Percentiles rank a stretch among this genome's conserved stretches.
Conservation (phyloP, 2,888 invertebrate genomes). For the Campaea margaritaria region DNA sequence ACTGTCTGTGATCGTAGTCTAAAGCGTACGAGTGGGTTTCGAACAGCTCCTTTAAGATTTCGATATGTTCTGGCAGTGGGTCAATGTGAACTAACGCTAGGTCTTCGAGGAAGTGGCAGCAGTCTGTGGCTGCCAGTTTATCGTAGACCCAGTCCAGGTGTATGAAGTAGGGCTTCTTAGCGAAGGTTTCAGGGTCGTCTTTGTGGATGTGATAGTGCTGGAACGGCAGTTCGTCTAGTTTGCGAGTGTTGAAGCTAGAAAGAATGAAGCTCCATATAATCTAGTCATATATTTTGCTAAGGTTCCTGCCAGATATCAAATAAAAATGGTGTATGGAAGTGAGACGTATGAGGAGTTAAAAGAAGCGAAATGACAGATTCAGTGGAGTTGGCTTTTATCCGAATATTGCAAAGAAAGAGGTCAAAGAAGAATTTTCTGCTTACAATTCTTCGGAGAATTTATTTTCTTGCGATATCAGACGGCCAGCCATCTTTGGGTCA, state of each 20-base stretch:
- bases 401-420: too few species aligned
- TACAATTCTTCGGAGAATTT: conserved; percentile 80
- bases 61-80: conserved; percentile 80
- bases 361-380: too few species aligned
- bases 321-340: too few species aligned
- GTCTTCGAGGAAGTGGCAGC: conserved; percentile 91
- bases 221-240: conserved; percentile 93
- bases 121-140: conserved; percentile 91
- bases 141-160: conserved; percentile 92
- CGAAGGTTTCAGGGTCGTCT: conserved; percentile 83
- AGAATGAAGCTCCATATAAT: conserved; percentile 34
- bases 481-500: conserved; percentile 84
- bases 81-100: conserved; percentile 85
- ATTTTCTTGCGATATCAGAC: conserved; percentile 85
- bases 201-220: conserved; percentile 87
- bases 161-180: conserved; percentile 89
- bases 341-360: too few species aligned
- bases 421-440: conserved; percentile 38
- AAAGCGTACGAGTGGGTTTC: conserved; percentile 89
- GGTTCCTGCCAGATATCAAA: too few species aligned
- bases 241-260: conserved; percentile 90
- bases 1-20: conserved; percentile 92
- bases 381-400: too few species aligned
- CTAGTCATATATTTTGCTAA: too few species aligned
- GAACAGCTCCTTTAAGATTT: conserved; percentile 88